Evolutionary conservation across 1,140 invertebrate genomes (phyloP), one percentile per base, ranked within the genome.

Genomic region (Drosophila bocqueti): DNA sequence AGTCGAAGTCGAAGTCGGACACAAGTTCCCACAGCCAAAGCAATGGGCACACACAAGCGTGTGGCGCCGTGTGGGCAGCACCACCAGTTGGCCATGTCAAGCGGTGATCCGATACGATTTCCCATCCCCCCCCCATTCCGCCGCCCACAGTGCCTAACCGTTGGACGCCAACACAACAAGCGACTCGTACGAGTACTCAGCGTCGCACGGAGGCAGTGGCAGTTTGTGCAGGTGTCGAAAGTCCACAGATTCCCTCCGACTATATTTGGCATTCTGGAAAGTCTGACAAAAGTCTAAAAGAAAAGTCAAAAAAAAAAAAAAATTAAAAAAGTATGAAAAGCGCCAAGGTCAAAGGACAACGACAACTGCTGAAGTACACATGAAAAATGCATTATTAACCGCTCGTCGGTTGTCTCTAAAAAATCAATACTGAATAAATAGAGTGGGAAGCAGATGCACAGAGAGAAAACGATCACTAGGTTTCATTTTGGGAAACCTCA

Each of bases 381-480:
- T 77, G 40, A 78, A 78, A 78, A 78, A 78, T 78, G 64, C 38
- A 78, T 78, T 62, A 68, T 50, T 57, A 77, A 50, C 29, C 31
- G 38, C n/a, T 55, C 55, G 57, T 46, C 42, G 11, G 31, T 52
- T 67, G 26, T 43, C 31, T 2, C 2, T 45, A 24, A 62, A 62
- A 78, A 78, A 78, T 78, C 75, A 78, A 78, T 78, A 78, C 6
- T 26, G 26, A 43, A 65, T 68, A 21, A 67, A 43, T 54, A 49
- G 15, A 36, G 24, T 24, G 36, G 29, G 49, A 16, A 58, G 26
- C 36, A 18, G 15, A 18, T 26, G 43, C 34, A 55, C 52, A 55
- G 52, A 55, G 52, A 38, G 34, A 55, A 24, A 24, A 24, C 36
- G 1, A 4, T 15, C 11, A 15, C 5, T 6, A 13, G 3, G 34